A percentile compares a stretch with the other conserved stretches of the same genome.
phyloP scores from a whole-genome alignment of 2,797 vertebrate species.

The Melanotaenia nigrans region DNA sequence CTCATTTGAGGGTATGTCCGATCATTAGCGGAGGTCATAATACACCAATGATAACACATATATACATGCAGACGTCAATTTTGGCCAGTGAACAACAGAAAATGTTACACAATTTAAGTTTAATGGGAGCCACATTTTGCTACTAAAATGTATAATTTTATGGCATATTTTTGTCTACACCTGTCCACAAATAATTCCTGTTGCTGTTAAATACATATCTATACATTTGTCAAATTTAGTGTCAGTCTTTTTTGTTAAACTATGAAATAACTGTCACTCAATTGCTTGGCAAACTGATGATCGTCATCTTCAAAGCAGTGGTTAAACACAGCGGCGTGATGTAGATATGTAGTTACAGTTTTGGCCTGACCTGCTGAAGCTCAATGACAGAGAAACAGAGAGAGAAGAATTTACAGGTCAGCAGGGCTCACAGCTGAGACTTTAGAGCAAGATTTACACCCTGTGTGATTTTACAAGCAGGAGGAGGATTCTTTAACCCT shows the following conservation, averaged over 20 bases:
- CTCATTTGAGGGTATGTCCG: too few relatives aligned
- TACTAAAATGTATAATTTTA: background rate
- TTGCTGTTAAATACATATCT: background rate
- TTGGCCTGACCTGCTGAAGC: conserved; percentile 46
- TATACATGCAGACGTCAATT: too few relatives aligned
- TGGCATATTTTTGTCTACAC: background rate
- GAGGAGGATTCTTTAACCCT: conserved; percentile 72
- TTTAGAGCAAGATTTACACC: conserved; percentile 82
- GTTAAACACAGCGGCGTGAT: conserved; percentile 62
- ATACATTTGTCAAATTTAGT: conserved; percentile 12
- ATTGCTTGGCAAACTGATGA: conserved; percentile 15
- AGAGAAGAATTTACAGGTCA: conserved; percentile 79
- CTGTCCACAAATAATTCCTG: background rate
- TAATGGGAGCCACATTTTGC: background rate
- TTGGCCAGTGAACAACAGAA: too few relatives aligned
- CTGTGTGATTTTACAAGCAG: conserved; percentile 73
- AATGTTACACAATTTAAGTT: background rate
- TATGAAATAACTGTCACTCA: conserved; percentile 11
- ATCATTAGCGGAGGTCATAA: too few relatives aligned
- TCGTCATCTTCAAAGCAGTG: conserved; percentile 36
- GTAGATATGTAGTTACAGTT: conserved; percentile 72
- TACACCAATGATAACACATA: too few relatives aligned
- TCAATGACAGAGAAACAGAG: conserved; percentile 63
- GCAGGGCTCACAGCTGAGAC: conserved; percentile 81
- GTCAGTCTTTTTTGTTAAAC: conserved; percentile 3